Evolutionary conservation across 2,113 vertebrate species (phyloP).

Genomic region (Pachycephala philippinensis): DNA sequence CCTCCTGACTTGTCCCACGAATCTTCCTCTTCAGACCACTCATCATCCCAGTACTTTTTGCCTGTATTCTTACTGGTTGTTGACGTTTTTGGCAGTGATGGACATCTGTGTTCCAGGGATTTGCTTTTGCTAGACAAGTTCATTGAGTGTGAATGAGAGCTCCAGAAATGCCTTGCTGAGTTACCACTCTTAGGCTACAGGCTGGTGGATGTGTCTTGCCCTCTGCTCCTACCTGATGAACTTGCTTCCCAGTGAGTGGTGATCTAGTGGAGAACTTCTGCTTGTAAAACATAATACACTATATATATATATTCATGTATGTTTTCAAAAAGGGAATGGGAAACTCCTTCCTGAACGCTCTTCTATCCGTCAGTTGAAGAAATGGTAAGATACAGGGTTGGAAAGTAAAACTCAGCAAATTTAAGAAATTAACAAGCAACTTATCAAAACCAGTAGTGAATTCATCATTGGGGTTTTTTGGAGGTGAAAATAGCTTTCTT

Average conservation of each 20-base stretch:
- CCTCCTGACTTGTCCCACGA: neutral
- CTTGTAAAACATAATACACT: neutral
- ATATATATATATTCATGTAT: neutral
- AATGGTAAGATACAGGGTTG: neutral
- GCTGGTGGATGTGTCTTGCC: accelerated
- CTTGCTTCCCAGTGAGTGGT: neutral
- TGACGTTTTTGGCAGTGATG: neutral
- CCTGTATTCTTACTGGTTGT: neutral
- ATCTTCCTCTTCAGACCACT: neutral
- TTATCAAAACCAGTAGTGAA: neutral
- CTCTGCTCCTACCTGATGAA: neutral
- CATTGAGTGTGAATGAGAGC: neutral
- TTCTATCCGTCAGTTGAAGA: neutral
- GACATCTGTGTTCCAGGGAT: neutral
- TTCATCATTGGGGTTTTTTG: neutral
- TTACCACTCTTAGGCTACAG: neutral
- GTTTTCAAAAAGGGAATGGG: neutral
- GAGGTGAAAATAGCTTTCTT: neutral
- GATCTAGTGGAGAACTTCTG: neutral
- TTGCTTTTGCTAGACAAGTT: neutral
- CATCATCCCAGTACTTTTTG: neutral
- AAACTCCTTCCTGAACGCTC: neutral
- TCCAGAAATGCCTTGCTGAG: neutral
- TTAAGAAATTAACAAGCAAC: neutral
- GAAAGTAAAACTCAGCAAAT: neutral